Evolutionary conservation across 2,797 vertebrate genomes (phyloP).

Genomic region (Microctenopoma steveboyesi): DNA sequence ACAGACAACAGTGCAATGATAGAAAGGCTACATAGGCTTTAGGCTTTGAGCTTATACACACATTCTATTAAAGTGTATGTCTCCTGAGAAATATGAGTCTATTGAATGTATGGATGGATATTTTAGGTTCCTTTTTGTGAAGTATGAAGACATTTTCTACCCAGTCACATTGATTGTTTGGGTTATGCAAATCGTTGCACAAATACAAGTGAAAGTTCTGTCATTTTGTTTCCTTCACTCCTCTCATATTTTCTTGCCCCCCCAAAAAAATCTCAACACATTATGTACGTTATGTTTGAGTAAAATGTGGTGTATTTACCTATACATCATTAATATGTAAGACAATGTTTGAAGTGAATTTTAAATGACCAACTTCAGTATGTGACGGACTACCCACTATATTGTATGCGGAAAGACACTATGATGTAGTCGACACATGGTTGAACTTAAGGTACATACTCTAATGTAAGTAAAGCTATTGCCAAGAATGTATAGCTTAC

Average conservation of each 20-base stretch:
- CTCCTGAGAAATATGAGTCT: constrained; percentile 46
- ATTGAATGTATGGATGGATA: constrained; percentile 71
- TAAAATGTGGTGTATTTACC: constrained; percentile 26
- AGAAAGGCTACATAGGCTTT: constrained; percentile 37
- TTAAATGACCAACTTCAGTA: constrained; percentile 26
- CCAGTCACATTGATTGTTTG: constrained; percentile 39
- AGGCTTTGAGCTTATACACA: constrained; percentile 41
- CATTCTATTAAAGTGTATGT: constrained; percentile 34
- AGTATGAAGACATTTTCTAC: constrained; percentile 42
- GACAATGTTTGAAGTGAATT: constrained; percentile 18
- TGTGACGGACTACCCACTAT: constrained; percentile 27
- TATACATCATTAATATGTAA: constrained; percentile 14
- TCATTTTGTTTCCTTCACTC: constrained; percentile 18
- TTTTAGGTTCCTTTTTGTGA: constrained; percentile 37
- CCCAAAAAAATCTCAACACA: too few relatives aligned
- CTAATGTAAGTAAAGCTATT: constrained; percentile 17
- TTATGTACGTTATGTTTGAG: constrained; percentile 1
- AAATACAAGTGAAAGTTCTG: constrained; percentile 33
- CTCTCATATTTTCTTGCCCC: too few relatives aligned
- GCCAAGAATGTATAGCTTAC: constrained; percentile 50
- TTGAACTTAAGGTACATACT: constrained; percentile 40
- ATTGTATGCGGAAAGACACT: constrained; percentile 23
- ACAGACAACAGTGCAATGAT: constrained; percentile 63
- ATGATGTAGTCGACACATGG: constrained; percentile 5
- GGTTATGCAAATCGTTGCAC: constrained; percentile 70